Percentiles rank a stretch among this genome's conserved stretches.
These are phyloP conservation scores for Lepus americanus DNA, from an alignment of 2,113 vertebrate species.

Conservation along the genomic window DNA sequence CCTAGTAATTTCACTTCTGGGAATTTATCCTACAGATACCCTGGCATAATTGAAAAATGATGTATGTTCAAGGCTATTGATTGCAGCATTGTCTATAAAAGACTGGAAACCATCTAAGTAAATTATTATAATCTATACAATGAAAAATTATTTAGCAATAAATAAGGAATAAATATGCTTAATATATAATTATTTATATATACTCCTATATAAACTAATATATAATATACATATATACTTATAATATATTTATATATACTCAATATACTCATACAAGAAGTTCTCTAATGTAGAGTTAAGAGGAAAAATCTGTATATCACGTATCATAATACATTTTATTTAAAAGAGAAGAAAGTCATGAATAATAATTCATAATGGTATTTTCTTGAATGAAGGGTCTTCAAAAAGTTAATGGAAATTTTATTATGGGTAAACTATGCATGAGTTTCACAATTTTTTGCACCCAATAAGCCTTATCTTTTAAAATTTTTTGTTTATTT, in stretches of 20 bases:
- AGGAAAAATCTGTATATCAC: background rate
- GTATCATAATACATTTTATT: conserved; percentile 28
- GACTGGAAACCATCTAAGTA: conserved; percentile 42
- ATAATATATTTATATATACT: background rate
- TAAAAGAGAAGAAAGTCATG: background rate
- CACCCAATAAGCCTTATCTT: no score
- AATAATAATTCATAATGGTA: background rate
- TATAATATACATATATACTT: no score
- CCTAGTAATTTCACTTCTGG: conserved; percentile 51
- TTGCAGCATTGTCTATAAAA: conserved; percentile 22
- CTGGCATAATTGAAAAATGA: conserved; percentile 54
- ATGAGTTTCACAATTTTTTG: no score
- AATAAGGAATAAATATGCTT: background rate
- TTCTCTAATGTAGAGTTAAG: background rate
- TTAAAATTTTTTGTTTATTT: no score
- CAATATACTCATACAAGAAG: background rate
- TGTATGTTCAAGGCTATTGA: background rate
- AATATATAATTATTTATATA: no score
- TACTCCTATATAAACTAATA: no score
- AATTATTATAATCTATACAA: conserved; percentile 19
- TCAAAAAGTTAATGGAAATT: no score
- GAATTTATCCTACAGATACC: conserved; percentile 39
- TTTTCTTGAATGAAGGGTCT: background rate
- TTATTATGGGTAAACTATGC: no score
- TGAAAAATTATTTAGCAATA: conserved; percentile 21